Evolutionary conservation across 2,113 vertebrate species (phyloP), one percentile per base, ranked within the genome.

Genomic region (Numenius arquata): DNA sequence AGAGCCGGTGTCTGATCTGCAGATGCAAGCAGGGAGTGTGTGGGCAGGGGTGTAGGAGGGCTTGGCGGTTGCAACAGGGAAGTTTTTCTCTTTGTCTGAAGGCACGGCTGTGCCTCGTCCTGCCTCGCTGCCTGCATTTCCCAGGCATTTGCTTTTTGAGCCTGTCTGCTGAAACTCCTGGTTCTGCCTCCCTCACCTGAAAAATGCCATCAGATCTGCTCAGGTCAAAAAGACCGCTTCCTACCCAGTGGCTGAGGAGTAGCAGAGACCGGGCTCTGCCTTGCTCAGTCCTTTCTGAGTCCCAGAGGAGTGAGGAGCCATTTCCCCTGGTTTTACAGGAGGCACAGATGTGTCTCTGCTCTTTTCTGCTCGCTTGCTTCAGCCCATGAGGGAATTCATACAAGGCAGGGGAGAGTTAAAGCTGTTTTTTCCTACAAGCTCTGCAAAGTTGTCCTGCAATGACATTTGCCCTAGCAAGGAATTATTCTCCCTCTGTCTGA

Each of bases 381-480:
- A 71, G 55, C 55, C 67, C 16, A 12, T 34, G 47, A 52, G n/a
- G 26, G 16, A 56, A 36, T 65, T 78, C 3, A 2, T n/a, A 34
- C 30, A 59, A 76, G 15, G 32, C 40, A 76, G 27, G 34, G 6
- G 13, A 59, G 15, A 5, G 34, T 80, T 90, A 63, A 86, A 81
- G 40, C 68, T 32, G 6, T 7, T 73, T 85, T 67, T 88, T 56
- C 17, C 40, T 86, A 25, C 27, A 21, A 78, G 79, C 6, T 47
- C 34, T 4, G 0, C 34, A 70, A 15, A 36, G 36, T 48, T 94
- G 83, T 94, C 92, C 95, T 78, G 48, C 68, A 41, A 72, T 90
- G 89, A 84, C 92, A 58, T 81, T 97, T 96, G 76, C 83, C 92
- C 83, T 87, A 72, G 61, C 73, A 75, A 87, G 65, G 83, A 65